phyloP scores from a whole-genome alignment of 2,888 invertebrate species.

The Calliphora vomitoria region DNA sequence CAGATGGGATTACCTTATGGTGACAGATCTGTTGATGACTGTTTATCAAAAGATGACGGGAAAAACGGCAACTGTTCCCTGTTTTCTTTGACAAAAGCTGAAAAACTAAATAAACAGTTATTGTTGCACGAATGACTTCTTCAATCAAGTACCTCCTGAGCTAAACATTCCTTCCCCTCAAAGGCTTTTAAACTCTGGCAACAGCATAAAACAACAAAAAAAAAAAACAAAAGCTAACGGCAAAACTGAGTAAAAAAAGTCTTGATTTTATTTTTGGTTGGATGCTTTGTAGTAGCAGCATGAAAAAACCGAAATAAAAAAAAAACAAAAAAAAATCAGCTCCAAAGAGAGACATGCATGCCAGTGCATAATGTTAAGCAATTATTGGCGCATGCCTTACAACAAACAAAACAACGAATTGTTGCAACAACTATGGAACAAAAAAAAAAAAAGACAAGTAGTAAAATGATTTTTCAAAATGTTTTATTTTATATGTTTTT shows the following conservation, averaged over 20 bases:
- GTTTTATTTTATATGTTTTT: slow-evolving; percentile 16
- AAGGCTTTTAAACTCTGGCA: slow-evolving; percentile 59
- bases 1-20: no score
- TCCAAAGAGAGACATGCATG: slow-evolving; percentile 65
- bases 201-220: not conserved
- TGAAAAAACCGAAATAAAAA: not conserved
- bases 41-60: no score
- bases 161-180: slow-evolving; percentile 52
- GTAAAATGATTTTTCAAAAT: slow-evolving; percentile 63
- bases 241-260: slow-evolving; percentile 50
- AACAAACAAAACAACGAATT: slow-evolving; percentile 54
- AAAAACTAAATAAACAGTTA: no score
- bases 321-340: slow-evolving; percentile 16
- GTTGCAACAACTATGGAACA: slow-evolving; percentile 50
- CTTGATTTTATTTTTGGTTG: slow-evolving; percentile 51
- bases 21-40: no score
- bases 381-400: slow-evolving; percentile 71
- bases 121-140: no score
- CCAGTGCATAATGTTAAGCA: slow-evolving; percentile 71
- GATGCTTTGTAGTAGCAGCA: slow-evolving; percentile 58
- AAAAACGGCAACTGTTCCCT: no score
- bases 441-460: slow-evolving; percentile 63
- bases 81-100: no score
- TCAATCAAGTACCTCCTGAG: slow-evolving; percentile 19
- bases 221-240: no score